Conservation (phyloP, 2,888 invertebrate genomes). For the Gymnocheta viridis region DNA sequence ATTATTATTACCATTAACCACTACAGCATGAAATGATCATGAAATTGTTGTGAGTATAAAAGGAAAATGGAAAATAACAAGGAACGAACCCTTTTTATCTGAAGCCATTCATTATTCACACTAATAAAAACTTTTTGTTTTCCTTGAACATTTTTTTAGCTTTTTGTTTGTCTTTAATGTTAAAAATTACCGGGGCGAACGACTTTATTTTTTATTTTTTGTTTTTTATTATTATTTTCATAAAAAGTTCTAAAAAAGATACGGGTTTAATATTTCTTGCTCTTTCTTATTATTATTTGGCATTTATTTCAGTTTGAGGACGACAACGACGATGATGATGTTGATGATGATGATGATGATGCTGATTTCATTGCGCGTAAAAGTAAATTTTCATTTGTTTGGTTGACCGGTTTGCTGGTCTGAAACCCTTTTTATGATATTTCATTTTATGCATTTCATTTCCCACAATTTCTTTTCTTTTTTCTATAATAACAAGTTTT, state of each 20-base stretch:
- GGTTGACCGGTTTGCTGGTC: background rate
- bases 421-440: conserved; percentile 32
- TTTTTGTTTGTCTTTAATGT: conserved; percentile 18
- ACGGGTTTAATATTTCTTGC: conserved; percentile 34
- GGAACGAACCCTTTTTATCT: conserved; percentile 20
- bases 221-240: background rate
- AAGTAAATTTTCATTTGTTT: conserved; percentile 30
- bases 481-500: conserved; percentile 9
- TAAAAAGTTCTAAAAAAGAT: conserved; percentile 27
- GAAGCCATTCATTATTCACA: conserved; percentile 37
- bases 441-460: conserved; percentile 22
- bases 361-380: conserved; percentile 31
- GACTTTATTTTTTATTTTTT: conserved; percentile 4
- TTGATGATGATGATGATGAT: background rate
- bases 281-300: background rate
- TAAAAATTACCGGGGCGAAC: conserved; percentile 4
- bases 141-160: background rate
- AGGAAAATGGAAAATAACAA: background rate
- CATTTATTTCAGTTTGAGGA: conserved; percentile 15
- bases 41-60: conserved; percentile 38
- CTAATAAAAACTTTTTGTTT: conserved; percentile 48
- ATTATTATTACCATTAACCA: background rate
- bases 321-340: background rate
- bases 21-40: conserved; percentile 13
- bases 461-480: background rate